These are phyloP conservation scores for Barypeithes pellucidus DNA, from an alignment of 2,888 invertebrate genomes.

Conservation along the genomic window DNA sequence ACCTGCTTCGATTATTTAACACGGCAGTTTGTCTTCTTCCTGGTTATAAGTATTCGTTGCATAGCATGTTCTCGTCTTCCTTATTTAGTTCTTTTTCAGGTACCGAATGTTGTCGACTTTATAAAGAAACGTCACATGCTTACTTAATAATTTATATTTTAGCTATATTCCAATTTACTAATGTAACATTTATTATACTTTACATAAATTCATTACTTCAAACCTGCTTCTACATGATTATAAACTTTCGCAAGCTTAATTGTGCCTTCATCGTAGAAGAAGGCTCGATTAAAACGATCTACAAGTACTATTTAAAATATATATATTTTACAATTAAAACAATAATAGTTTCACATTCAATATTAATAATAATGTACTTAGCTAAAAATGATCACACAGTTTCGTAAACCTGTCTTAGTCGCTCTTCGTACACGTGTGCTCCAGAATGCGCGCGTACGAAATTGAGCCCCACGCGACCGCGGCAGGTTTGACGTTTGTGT, in stretches of 20 bases:
- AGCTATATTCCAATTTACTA: slow-evolving; percentile 51
- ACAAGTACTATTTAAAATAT: slow-evolving; percentile 46
- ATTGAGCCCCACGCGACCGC: slow-evolving; percentile 74
- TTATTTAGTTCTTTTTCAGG: too few species aligned
- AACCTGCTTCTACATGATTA: slow-evolving; percentile 31
- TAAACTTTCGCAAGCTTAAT: slow-evolving; percentile 30
- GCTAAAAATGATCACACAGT: slow-evolving; percentile 58
- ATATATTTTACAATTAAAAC: slow-evolving; percentile 52
- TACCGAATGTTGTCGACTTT: too few species aligned
- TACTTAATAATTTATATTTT: slow-evolving; percentile 53
- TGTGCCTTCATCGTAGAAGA: slow-evolving; percentile 31
- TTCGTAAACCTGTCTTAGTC: slow-evolving; percentile 60
- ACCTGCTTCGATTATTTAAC: too few species aligned
- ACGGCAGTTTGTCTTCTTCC: too few species aligned
- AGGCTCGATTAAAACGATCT: slow-evolving; percentile 31
- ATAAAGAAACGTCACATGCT: neutral
- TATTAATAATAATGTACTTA: slow-evolving; percentile 27
- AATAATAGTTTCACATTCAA: slow-evolving; percentile 41
- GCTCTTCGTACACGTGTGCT: slow-evolving; percentile 60
- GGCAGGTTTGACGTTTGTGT: slow-evolving; percentile 71
- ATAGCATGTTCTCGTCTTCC: too few species aligned
- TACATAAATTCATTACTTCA: slow-evolving; percentile 45
- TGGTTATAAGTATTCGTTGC: too few species aligned
- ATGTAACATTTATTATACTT: slow-evolving; percentile 54
- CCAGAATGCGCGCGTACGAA: slow-evolving; percentile 73